These are phyloP conservation scores for Caerostris darwini DNA, from an alignment of 1,140 invertebrate genomes.

Conservation along the genomic window DNA sequence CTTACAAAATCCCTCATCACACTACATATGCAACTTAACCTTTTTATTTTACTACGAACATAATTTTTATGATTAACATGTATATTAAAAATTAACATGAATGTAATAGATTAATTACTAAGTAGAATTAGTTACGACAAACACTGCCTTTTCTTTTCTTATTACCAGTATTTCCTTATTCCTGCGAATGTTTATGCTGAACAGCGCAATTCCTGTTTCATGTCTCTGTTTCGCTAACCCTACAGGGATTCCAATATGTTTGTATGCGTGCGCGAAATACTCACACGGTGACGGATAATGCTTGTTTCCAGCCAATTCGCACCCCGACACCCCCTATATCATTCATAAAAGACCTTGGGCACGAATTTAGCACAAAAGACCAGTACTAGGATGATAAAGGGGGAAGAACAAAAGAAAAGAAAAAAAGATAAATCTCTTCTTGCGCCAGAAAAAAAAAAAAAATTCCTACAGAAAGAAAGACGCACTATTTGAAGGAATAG, in stretches of 20 bases:
- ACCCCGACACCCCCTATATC: slow-evolving; percentile 21
- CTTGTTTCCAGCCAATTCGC: slow-evolving; percentile 23
- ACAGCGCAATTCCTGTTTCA: not conserved
- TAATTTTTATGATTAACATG: no score
- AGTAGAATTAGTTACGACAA: no score
- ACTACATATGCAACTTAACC: slow-evolving; percentile 43
- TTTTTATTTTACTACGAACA: no score
- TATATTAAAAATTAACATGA: no score
- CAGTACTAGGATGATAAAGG: slow-evolving; percentile 4
- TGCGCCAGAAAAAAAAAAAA: slow-evolving; percentile 1
- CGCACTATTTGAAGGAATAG: slow-evolving; percentile 15
- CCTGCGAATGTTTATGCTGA: slow-evolving; percentile 10
- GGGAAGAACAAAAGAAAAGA: slow-evolving; percentile 48
- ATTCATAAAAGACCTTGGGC: slow-evolving; percentile 19
- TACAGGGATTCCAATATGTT: not conserved
- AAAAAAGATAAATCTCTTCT: slow-evolving; percentile 39
- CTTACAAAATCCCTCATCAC: not conserved
- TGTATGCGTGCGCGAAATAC: slow-evolving; percentile 15
- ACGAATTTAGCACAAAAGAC: slow-evolving; percentile 50
- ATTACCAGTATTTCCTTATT: slow-evolving; percentile 27
- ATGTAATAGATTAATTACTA: no score
- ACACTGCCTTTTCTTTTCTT: not conserved
- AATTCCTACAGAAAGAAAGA: no score
- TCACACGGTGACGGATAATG: slow-evolving; percentile 9
- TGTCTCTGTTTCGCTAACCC: not conserved